phyloP scores from a whole-genome alignment of 2,797 vertebrate genomes.

The Antennarius maculatus region DNA sequence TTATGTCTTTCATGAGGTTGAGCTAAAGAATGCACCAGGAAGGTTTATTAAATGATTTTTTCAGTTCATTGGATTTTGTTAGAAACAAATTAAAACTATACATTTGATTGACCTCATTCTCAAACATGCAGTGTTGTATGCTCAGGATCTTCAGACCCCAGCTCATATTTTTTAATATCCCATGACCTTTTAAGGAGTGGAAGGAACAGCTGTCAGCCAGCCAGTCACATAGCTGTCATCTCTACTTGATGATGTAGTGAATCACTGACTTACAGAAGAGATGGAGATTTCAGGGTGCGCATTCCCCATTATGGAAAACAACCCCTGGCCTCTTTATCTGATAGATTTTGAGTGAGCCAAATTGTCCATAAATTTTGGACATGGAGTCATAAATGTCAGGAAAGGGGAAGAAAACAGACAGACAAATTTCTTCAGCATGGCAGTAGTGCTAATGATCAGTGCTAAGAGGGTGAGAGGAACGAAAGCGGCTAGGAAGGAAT shows the following conservation, averaged over 20 bases:
- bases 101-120: constrained; percentile 17
- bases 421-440: constrained; percentile 63
- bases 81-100: neutral
- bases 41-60: no score
- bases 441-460: constrained; percentile 67
- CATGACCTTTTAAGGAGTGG: constrained; percentile 45
- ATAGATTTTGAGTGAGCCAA: constrained; percentile 76
- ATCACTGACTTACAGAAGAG: constrained; percentile 62
- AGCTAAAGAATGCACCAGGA: no score
- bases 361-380: constrained; percentile 78
- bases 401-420: constrained; percentile 70
- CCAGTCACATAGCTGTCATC: constrained; percentile 63
- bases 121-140: neutral
- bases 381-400: constrained; percentile 76
- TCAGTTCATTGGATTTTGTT: no score
- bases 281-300: constrained; percentile 54
- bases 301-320: constrained; percentile 72
- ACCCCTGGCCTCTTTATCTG: constrained; percentile 61
- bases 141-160: constrained; percentile 16
- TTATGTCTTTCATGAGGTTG: no score
- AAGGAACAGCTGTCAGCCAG: constrained; percentile 58
- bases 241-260: constrained; percentile 63
- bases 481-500: constrained; percentile 11
- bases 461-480: constrained; percentile 22
- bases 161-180: constrained; percentile 30